Base-by-base conservation (phyloP, 2,797 vertebrate species). In the Vespertilio murinus region DNA sequence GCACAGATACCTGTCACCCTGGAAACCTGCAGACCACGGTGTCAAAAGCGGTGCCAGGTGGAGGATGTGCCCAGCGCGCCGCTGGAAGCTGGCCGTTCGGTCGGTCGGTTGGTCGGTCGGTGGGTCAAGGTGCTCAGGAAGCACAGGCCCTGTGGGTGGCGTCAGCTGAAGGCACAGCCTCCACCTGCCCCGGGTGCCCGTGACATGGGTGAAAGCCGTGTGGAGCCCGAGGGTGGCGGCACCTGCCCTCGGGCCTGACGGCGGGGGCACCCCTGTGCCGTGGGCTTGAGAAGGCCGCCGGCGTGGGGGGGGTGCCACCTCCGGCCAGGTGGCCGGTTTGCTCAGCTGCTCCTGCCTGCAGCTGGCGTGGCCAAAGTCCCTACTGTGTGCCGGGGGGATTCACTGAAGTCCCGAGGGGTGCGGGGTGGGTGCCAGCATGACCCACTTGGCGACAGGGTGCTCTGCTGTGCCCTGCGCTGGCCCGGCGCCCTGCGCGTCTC, bases 1-100 rank as follows among this genome's bases (percentile, higher is more conserved):
- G 98, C 97, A 98, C 98, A 98, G 95, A 97, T 97, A 97, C 97
- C 98, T 98, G 98, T 98, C 98, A 98, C 98, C 96, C 96, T 93
- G 97, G 97, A 97, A 97, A 97, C 96, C 97, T 49, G 71, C 96
- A 96, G 98, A 98, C 97, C 97, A 96, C 96, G 98, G 98, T 96
- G 97, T 97, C 96, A 97, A 98, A 97, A 98, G 98, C 96, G 97
- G 96, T 95, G 92, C 97, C 98, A 98, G 98, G 98, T 98, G 98
- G 98, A 97, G 95, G 98, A 97, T 95, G 97, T 5, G 96, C 96
- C 97, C 90, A 65, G 88, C 90, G 85, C 97, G 97, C 98, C 97
- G 97, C 94, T 96, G 97, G 97, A 96, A 97, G 97, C 97, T 96
- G 97, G 97, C 97, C n/a, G n/a, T n/a, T n/a, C n/a, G n/a, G n/a